Conservation (phyloP, 2,113 vertebrate genomes). For the Petroica traversi region DNA sequence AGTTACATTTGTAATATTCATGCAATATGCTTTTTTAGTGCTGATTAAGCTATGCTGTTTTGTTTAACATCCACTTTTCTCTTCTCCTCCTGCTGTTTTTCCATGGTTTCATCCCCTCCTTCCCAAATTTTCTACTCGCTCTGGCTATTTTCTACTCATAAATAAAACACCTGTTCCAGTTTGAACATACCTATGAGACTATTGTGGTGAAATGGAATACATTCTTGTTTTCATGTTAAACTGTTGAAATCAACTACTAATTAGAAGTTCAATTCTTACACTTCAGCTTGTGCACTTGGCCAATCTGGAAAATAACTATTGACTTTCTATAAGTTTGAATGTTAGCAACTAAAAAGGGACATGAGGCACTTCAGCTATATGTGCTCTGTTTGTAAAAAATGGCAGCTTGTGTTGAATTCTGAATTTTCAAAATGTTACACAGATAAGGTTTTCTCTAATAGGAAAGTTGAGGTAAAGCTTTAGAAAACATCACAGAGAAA, state of each 20-base stretch:
- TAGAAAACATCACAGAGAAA: neutral
- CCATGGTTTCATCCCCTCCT: neutral
- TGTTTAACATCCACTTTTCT: neutral
- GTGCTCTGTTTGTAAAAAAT: neutral
- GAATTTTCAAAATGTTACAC: neutral
- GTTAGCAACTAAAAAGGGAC: neutral
- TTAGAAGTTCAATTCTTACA: neutral
- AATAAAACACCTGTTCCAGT: neutral
- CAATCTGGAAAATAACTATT: neutral
- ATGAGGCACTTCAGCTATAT: neutral
- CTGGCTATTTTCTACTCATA: neutral
- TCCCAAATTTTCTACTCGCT: neutral
- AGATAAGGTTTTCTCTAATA: neutral
- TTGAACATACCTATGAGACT: neutral
- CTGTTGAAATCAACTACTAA: neutral
- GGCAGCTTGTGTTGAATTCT: neutral
- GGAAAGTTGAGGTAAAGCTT: neutral
- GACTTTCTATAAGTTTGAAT: neutral
- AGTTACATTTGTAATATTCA: neutral
- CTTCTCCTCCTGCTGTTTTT: neutral
- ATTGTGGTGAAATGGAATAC: neutral
- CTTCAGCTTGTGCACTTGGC: neutral
- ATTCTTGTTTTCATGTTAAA: neutral
- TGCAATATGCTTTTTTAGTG: neutral
- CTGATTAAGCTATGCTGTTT: neutral